Conservation (phyloP, 1,140 invertebrate species). For the Drosophila mauritiana region DNA sequence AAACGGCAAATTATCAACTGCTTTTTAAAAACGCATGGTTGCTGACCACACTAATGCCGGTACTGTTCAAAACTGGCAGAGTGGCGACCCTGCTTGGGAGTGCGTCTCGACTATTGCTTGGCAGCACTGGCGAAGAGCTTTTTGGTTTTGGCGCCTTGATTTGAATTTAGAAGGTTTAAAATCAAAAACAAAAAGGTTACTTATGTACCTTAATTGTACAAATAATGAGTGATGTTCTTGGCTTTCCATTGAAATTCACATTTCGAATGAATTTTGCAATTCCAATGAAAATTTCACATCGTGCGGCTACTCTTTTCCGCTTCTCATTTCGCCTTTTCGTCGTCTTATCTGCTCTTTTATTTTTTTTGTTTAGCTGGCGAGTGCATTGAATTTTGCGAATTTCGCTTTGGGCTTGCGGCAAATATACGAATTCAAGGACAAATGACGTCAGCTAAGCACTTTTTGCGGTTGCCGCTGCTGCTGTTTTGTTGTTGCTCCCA, state of each 20-base stretch:
- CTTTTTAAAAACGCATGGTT: not conserved
- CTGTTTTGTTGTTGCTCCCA: slow-evolving; percentile 10
- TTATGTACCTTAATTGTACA: slow-evolving; percentile 9
- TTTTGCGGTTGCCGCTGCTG: slow-evolving; percentile 38
- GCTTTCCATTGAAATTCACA: not conserved
- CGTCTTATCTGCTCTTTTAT: slow-evolving; percentile 40
- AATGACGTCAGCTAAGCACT: slow-evolving; percentile 81
- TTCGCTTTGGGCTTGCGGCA: slow-evolving; percentile 69
- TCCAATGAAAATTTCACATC: slow-evolving; percentile 12
- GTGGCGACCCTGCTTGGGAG: not conserved
- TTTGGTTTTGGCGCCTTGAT: slow-evolving; percentile 15
- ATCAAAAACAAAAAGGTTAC: not conserved
- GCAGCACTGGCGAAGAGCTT: not conserved
- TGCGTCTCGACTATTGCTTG: not conserved
- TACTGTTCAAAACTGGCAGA: not conserved
- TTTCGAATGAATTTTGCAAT: slow-evolving; percentile 4
- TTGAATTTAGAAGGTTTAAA: not conserved
- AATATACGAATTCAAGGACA: slow-evolving; percentile 81
- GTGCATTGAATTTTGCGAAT: slow-evolving; percentile 78
- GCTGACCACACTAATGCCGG: not conserved
- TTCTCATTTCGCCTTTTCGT: slow-evolving; percentile 16
- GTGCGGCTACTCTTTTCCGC: slow-evolving; percentile 10
- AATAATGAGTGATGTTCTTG: not conserved
- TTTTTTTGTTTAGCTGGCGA: slow-evolving; percentile 35
- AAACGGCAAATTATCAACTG: not conserved